Evolutionary conservation across 2,113 vertebrate genomes (phyloP).

Genomic region (Tachysurus vachellii): DNA sequence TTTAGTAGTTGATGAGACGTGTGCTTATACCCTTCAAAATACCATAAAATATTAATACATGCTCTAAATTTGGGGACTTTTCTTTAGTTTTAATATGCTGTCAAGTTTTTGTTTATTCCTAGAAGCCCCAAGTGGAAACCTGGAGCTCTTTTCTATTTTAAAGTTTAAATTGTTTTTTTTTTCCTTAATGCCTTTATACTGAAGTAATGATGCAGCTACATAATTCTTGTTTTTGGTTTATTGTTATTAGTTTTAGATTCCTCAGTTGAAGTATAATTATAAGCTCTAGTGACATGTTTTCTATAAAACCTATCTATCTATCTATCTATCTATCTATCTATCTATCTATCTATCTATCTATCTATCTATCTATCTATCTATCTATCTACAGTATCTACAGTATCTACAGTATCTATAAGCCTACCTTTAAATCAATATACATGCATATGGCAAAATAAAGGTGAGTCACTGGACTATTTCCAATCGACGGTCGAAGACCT

Average conservation of each 20-base stretch:
- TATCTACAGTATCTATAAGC: too few species aligned
- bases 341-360: conserved; percentile 18
- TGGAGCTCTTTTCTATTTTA: background rate
- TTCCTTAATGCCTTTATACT: background rate
- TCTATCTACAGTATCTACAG: background rate
- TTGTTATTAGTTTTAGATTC: background rate
- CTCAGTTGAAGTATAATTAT: background rate
- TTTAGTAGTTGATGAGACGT: background rate
- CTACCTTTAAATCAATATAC: background rate
- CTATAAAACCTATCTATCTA: background rate
- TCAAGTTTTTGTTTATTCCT: background rate
- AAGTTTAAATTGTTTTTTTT: background rate
- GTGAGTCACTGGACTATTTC: too few species aligned
- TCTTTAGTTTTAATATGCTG: background rate
- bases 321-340: conserved; percentile 13
- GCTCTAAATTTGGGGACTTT: background rate
- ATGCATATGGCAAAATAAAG: background rate
- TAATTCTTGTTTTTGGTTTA: background rate
- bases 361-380: background rate
- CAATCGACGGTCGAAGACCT: too few species aligned
- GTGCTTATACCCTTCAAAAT: background rate
- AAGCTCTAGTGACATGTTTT: background rate
- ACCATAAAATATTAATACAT: background rate
- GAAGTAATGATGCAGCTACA: background rate
- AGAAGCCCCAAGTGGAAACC: background rate